Percentiles rank a stretch among this genome's conserved stretches.
Conservation (phyloP, 2,113 vertebrate species). For the Gymnobelideus leadbeateri region DNA sequence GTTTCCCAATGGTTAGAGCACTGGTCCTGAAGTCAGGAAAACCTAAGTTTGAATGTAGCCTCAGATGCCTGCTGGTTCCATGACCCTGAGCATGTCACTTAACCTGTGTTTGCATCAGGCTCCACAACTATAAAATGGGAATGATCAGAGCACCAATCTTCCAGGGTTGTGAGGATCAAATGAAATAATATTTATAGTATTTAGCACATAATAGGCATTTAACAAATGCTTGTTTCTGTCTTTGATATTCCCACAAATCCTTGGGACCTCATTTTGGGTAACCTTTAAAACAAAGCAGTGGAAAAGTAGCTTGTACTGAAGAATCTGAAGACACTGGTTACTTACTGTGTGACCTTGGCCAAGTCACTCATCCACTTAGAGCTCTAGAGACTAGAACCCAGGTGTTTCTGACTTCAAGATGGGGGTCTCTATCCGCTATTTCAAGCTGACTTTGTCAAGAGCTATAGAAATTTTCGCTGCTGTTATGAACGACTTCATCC, state of each 20-base stretch:
- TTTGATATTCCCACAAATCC: neutral
- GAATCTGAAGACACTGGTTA: neutral
- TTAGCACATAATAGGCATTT: neutral
- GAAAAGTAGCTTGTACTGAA: neutral
- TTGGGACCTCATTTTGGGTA: neutral
- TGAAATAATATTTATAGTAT: neutral
- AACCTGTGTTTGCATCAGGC: neutral
- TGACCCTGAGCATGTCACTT: neutral
- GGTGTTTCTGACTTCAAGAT: neutral
- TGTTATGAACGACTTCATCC: neutral
- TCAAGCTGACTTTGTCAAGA: neutral
- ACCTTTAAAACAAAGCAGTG: neutral
- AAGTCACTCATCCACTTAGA: neutral
- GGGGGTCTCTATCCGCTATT: neutral
- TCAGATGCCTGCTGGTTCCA: neutral
- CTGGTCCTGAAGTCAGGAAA: neutral
- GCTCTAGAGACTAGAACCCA: neutral
- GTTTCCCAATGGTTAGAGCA: neutral
- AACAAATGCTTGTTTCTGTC: neutral
- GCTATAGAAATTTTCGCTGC: neutral
- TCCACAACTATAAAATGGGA: neutral
- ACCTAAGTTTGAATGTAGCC: neutral
- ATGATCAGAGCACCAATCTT: neutral
- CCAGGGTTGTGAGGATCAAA: neutral
- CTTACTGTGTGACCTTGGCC: neutral